A percentile compares a stretch with the other conserved stretches of the same genome.
Conservation (phyloP, 2,888 invertebrate species). For the Aelia acuminata region DNA sequence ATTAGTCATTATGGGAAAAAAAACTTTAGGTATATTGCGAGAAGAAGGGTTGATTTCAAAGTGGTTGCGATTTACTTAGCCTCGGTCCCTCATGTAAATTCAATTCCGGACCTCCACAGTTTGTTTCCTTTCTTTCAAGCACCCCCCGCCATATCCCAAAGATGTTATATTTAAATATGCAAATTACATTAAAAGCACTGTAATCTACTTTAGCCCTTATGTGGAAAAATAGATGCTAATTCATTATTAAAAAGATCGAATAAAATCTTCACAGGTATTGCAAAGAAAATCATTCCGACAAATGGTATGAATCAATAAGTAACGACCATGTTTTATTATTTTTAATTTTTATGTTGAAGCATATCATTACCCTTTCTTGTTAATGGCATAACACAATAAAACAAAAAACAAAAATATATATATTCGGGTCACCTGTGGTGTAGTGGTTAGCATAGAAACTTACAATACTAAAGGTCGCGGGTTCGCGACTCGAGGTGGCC, state of each 20-base stretch:
- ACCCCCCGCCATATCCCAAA: neutral
- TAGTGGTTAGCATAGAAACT: too few species aligned
- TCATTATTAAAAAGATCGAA: neutral
- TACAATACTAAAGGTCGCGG: too few species aligned
- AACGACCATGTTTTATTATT: too few species aligned
- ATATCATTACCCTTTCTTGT: too few species aligned
- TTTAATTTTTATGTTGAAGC: too few species aligned
- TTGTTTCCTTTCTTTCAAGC: neutral
- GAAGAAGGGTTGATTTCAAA: neutral
- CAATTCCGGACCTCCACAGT: neutral
- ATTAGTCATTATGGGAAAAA: too few species aligned
- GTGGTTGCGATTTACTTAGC: neutral
- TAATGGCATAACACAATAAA: too few species aligned
- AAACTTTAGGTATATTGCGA: neutral
- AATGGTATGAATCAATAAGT: too few species aligned
- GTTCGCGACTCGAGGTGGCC: too few species aligned
- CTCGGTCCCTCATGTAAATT: neutral
- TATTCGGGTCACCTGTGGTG: too few species aligned
- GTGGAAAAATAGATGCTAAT: too few species aligned
- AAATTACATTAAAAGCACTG: neutral
- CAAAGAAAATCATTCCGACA: neutral
- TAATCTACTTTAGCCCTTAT: neutral
- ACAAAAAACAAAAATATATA: too few species aligned
- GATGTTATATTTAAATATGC: conserved; percentile 6
- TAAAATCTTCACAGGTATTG: neutral